A percentile compares a stretch with the other conserved stretches of the same genome.
Evolutionary conservation across 2,888 invertebrate genomes (phyloP).

Genomic region (Epsilonema sp.): DNA sequence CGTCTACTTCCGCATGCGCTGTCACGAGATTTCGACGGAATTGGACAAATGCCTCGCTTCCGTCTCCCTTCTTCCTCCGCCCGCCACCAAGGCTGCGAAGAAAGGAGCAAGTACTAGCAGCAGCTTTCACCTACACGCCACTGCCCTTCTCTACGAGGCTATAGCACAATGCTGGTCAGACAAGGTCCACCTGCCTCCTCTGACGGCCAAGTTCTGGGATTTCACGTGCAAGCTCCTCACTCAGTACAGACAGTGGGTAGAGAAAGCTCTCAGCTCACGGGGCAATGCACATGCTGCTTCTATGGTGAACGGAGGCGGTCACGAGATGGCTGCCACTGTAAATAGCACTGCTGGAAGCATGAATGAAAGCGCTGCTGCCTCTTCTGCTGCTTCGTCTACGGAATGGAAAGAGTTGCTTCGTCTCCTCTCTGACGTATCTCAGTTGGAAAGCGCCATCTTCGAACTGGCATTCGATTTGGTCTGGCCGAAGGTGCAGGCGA

Average conservation of each 20-base stretch:
- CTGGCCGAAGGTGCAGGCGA: constrained; percentile 10
- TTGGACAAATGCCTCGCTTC: no score
- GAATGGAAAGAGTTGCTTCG: not conserved
- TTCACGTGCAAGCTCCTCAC: constrained; percentile 60
- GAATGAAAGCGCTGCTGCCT: no score
- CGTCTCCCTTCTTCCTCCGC: no score
- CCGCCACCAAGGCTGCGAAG: not conserved
- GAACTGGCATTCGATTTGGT: constrained; percentile 9
- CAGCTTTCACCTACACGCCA: not conserved
- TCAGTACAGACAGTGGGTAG: constrained; percentile 39
- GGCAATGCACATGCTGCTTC: no score
- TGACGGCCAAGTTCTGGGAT: constrained; percentile 58
- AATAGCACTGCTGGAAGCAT: no score
- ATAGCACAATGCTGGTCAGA: constrained; percentile 42
- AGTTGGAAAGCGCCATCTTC: not conserved
- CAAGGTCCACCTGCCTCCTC: constrained; percentile 54
- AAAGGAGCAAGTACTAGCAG: no score
- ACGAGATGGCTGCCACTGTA: no score
- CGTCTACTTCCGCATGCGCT: constrained; percentile 13
- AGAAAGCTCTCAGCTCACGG: no score
- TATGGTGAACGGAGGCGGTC: no score
- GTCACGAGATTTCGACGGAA: not conserved
- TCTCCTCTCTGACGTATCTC: not conserved
- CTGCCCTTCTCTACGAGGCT: constrained; percentile 12
- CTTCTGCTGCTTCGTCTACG: no score